Percentiles rank a stretch among this genome's conserved stretches.
Conservation (phyloP, 2,113 vertebrate genomes). For the Elephantulus edwardii region DNA sequence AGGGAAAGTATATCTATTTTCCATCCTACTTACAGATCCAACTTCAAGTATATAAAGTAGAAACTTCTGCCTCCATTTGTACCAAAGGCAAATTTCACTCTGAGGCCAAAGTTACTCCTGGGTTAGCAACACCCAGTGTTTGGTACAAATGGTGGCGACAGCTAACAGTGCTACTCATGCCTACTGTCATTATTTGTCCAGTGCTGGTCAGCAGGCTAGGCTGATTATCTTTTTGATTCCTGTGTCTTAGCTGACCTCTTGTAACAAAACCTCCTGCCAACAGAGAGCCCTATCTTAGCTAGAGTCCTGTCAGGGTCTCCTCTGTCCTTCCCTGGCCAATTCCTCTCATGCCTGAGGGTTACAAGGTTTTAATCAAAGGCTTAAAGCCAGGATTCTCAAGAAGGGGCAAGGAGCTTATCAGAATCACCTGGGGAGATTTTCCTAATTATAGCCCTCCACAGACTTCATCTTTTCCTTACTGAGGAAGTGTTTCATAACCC, state of each 20-base stretch:
- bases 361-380: constrained; percentile 80
- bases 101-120: background rate
- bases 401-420: constrained; percentile 61
- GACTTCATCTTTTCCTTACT: constrained; percentile 60
- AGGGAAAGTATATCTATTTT: background rate
- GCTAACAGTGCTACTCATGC: background rate
- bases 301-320: constrained; percentile 52
- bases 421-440: constrained; percentile 66
- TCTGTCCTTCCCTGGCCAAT: constrained; percentile 57
- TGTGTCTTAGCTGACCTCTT: constrained; percentile 37
- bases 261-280: constrained; percentile 11
- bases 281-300: constrained; percentile 45
- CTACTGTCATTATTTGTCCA: background rate
- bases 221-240: background rate
- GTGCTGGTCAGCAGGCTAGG: background rate
- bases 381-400: constrained; percentile 67
- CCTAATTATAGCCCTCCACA: constrained; percentile 72
- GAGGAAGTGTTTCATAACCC: constrained; percentile 49
- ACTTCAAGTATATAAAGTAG: background rate
- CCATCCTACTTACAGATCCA: background rate
- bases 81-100: background rate
- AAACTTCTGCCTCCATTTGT: background rate
- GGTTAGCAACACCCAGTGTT: background rate
- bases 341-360: constrained; percentile 65
- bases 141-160: background rate